Conservation (phyloP, 2,113 vertebrate species). For the Alethe diademata region DNA sequence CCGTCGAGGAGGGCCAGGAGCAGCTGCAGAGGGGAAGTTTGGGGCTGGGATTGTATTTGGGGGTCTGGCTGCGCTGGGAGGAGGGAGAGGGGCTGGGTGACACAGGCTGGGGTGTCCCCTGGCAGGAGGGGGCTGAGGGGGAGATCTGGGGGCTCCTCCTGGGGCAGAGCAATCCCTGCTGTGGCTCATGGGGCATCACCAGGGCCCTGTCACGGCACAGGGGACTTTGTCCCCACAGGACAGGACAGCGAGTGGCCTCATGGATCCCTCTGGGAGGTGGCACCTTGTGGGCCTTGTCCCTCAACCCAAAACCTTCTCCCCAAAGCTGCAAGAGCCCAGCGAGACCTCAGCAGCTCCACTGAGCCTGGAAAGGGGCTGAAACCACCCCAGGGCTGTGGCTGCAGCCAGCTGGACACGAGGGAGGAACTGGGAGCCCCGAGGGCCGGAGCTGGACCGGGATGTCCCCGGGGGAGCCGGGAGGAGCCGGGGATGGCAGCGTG, state of each 20-base stretch:
- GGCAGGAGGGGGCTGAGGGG: neutral
- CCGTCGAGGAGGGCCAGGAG: accelerated
- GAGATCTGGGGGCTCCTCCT: accelerated
- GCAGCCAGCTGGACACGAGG: accelerated
- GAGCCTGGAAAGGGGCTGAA: accelerated
- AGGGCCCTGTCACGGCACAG: accelerated
- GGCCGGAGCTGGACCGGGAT: accelerated
- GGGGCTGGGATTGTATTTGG: neutral
- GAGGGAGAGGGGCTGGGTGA: neutral
- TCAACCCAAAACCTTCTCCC: neutral
- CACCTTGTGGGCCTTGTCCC: neutral
- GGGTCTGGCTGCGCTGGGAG: neutral
- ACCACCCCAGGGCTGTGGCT: accelerated
- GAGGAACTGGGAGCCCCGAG: accelerated
- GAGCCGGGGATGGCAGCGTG: neutral
- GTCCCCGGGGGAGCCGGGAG: neutral
- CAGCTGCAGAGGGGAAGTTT: neutral
- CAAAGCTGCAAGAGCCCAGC: neutral
- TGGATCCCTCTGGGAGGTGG: neutral
- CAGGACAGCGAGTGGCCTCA: accelerated
- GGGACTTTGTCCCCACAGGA: accelerated
- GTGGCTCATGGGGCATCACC: neutral
- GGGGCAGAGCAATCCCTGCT: neutral
- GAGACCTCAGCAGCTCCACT: neutral
- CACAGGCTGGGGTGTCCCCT: accelerated